Evolutionary conservation across 1,140 invertebrate genomes (phyloP).

Genomic region (Dreissena rostriformis): DNA sequence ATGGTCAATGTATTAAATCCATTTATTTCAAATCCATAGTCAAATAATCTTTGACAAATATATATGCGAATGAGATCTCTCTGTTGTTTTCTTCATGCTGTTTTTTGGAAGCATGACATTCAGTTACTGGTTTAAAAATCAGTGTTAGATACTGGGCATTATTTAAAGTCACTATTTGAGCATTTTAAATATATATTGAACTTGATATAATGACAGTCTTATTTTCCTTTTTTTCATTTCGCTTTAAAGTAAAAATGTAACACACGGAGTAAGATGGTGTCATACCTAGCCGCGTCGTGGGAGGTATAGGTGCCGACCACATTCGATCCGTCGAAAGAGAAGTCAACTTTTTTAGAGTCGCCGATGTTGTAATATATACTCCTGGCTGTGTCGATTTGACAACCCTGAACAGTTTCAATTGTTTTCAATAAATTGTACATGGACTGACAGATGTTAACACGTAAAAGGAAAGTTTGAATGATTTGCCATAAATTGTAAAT

Average conservation of each 20-base stretch:
- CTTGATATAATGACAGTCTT: too few relatives aligned
- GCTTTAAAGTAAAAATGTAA: too few relatives aligned
- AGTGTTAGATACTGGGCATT: background rate
- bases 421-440: too few relatives aligned
- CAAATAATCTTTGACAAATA: background rate
- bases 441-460: too few relatives aligned
- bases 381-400: constrained; percentile 30
- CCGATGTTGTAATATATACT: constrained; percentile 51
- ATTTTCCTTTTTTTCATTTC: background rate
- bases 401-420: constrained; percentile 15
- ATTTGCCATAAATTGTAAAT: too few relatives aligned
- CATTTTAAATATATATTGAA: too few relatives aligned
- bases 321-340: constrained; percentile 26
- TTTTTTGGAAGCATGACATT: too few relatives aligned
- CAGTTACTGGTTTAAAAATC: too few relatives aligned
- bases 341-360: constrained; percentile 23
- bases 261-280: too few relatives aligned
- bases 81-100: too few relatives aligned
- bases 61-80: background rate
- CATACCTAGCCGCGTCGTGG: constrained; percentile 39
- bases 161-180: background rate
- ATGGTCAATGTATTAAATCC: background rate
- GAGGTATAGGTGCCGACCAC: constrained; percentile 9
- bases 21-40: background rate
- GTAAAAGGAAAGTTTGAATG: too few relatives aligned